phyloP scores from a whole-genome alignment of 2,888 invertebrate genomes.

The Megastigmus dorsalis region DNA sequence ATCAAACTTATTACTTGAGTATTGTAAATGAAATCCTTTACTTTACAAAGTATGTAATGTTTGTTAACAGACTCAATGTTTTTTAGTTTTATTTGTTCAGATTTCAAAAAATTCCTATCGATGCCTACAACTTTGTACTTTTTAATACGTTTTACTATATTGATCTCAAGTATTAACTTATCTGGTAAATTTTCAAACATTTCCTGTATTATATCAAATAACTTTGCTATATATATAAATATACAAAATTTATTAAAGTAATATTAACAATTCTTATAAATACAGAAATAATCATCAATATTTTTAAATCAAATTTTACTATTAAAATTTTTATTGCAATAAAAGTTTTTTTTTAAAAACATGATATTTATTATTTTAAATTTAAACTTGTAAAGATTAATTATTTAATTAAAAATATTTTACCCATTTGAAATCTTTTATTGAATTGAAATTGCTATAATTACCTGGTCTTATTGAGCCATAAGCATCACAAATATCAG shows the following conservation, averaged over 20 bases:
- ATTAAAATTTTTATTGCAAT: no score
- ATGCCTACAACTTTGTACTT: slow-evolving; percentile 1
- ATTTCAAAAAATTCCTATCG: background rate
- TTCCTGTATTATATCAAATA: slow-evolving; percentile 18
- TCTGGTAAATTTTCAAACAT: slow-evolving; percentile 21
- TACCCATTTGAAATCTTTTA: no score
- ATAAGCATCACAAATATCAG: slow-evolving; percentile 44
- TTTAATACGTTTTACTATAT: background rate
- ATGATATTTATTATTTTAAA: background rate
- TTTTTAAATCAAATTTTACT: no score
- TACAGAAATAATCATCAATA: no score
- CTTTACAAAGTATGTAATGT: background rate
- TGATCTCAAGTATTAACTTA: background rate
- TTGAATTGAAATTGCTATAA: no score
- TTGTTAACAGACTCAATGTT: background rate
- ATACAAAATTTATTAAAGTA: background rate
- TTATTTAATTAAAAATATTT: no score
- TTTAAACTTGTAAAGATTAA: no score
- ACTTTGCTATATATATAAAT: slow-evolving; percentile 17
- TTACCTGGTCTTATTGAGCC: slow-evolving; percentile 39
- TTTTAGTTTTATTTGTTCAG: background rate
- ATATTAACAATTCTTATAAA: no score
- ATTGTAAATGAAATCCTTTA: slow-evolving; percentile 24
- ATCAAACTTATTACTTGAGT: slow-evolving; percentile 19
- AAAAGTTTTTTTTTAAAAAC: background rate